phyloP scores from a whole-genome alignment of 2,888 invertebrate genomes.

The Atrina japonica region DNA sequence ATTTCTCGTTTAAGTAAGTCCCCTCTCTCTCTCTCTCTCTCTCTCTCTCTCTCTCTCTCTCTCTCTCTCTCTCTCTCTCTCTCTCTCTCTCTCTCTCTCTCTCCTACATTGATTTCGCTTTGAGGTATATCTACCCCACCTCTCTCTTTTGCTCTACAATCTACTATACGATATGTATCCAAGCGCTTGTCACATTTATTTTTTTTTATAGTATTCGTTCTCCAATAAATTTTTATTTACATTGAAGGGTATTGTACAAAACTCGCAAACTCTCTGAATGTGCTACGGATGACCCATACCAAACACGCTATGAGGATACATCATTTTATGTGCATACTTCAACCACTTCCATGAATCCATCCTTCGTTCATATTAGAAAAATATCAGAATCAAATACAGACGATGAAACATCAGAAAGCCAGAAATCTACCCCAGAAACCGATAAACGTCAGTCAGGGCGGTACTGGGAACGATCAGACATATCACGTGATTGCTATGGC shows the following conservation, averaged over 20 bases:
- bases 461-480: neutral
- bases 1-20: no score
- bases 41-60: no score
- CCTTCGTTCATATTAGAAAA: conserved; percentile 22
- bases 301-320: neutral
- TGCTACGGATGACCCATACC: no score
- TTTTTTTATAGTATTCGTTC: neutral
- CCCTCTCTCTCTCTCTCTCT: no score
- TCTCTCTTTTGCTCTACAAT: no score
- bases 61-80: no score
- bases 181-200: neutral
- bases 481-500: neutral
- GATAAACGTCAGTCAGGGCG: neutral
- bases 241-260: conserved; percentile 15
- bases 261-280: conserved; percentile 5
- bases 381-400: conserved; percentile 26
- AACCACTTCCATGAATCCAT: neutral
- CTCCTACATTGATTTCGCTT: no score
- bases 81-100: no score
- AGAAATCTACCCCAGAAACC: conserved; percentile 1
- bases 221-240: neutral
- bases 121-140: no score
- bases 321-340: neutral
- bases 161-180: no score
- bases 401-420: conserved; percentile 4